These are phyloP conservation scores for Ia io DNA, from an alignment of 2,113 vertebrate species.

Conservation along the genomic window DNA sequence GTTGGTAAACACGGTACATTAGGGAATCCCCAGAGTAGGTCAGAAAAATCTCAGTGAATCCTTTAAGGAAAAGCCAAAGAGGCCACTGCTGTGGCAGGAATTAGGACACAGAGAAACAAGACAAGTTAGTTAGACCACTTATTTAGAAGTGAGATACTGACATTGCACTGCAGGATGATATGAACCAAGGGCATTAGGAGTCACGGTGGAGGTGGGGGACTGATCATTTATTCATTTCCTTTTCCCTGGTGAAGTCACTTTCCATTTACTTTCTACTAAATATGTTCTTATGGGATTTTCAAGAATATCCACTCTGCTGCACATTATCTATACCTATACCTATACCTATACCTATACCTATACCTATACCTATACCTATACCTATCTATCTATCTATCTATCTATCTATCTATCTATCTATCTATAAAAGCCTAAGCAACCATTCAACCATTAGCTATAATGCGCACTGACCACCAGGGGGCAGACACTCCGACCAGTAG, in stretches of 20 bases:
- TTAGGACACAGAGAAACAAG: neutral
- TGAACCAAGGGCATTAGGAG: neutral
- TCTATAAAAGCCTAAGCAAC: too few relatives aligned
- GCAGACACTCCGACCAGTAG: too few relatives aligned
- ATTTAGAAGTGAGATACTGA: neutral
- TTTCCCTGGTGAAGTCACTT: neutral
- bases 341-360: too few relatives aligned
- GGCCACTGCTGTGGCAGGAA: conserved; percentile 11
- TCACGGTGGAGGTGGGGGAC: too few relatives aligned
- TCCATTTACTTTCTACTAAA: conserved; percentile 17
- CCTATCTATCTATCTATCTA: too few relatives aligned
- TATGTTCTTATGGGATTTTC: neutral
- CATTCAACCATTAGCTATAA: too few relatives aligned
- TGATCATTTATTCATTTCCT: neutral
- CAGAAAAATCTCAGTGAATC: conserved; percentile 72
- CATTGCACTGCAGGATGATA: neutral
- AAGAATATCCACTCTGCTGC: conserved; percentile 17
- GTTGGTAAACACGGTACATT: conserved; percentile 76
- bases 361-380: too few relatives aligned
- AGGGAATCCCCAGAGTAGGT: conserved; percentile 74
- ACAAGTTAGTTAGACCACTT: neutral
- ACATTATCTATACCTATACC: neutral
- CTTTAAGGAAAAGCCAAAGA: conserved; percentile 70
- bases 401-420: too few relatives aligned
- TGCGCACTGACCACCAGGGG: too few relatives aligned